These are phyloP conservation scores for Mya arenaria DNA, from an alignment of 1,140 invertebrate genomes.

Conservation along the genomic window DNA sequence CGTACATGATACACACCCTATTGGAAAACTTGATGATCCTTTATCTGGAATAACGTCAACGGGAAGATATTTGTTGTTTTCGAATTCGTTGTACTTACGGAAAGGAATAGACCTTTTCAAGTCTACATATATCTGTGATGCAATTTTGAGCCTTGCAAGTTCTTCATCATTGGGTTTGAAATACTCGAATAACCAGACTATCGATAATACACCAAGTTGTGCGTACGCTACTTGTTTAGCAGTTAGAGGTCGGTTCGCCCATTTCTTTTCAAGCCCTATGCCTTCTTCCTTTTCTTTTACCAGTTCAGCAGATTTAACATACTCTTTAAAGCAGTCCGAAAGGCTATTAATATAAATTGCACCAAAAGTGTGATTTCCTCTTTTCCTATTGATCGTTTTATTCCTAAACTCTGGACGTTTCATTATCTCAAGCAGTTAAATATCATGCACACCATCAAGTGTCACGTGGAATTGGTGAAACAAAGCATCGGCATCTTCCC, in stretches of 20 bases:
- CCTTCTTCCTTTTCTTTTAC: too few species aligned
- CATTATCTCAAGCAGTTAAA: constrained; percentile 41
- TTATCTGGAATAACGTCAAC: constrained; percentile 18
- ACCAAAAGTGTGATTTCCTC: too few species aligned
- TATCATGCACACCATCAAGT: constrained; percentile 21
- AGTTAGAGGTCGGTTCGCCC: constrained; percentile 8
- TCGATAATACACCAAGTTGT: neutral
- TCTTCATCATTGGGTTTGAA: neutral
- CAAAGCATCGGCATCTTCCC: constrained; percentile 24
- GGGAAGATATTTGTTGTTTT: constrained; percentile 14
- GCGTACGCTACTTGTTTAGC: neutral
- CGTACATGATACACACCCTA: too few species aligned
- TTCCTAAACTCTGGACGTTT: neutral
- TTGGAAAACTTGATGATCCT: too few species aligned
- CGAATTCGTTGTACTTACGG: neutral
- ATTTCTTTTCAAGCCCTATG: too few species aligned
- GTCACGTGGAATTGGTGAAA: constrained; percentile 27
- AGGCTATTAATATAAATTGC: too few species aligned
- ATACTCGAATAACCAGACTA: constrained; percentile 24
- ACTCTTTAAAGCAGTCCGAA: too few species aligned
- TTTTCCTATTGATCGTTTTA: too few species aligned
- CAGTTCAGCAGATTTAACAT: too few species aligned
- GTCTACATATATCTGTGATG: too few species aligned
- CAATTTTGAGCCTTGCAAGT: neutral
- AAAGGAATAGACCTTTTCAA: too few species aligned